Base-by-base conservation (phyloP, 2,888 invertebrate genomes). In the Achlya flavicornis region DNA sequence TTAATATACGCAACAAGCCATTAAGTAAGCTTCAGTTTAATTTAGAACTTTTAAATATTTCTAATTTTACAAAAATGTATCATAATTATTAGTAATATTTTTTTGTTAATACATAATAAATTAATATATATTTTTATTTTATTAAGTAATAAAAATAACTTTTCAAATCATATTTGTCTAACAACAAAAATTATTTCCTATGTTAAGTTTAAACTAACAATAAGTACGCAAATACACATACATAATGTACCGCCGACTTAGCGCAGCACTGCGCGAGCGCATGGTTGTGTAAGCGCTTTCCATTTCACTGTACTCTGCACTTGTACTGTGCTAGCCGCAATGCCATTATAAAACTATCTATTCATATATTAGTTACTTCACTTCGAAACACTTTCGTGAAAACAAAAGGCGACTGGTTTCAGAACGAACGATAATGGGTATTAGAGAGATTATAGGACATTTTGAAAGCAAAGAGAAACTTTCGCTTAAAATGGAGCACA, bases 251-350 rank as follows among this genome's bases (percentile, higher is more conserved):
- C 8, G 38, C 35, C 38, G 26, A 26, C 26, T 26, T 26, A 35
- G 16, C 38, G 53, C 26, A 19, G 41, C 19, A 43, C 60, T 26
- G 60, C 43, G 60, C 69, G 70, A 61, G 65, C 68, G 43, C 61
- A 48, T 58, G 19, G 84, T 93, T 92, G 91, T 90, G 91, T 89
- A 92, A 93, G 83, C 87, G 89, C 92, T 93, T 92, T 93, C 92
- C 90, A 88, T 92, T 92, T 92, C 92, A 89, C 89, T 84, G 79
- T 69, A 68, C 70, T 43, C 64, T 65, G 66, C 66, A 64, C 69
- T 68, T 65, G 68, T 66, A 68, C 69, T 46, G 41, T 41, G 41
- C 41, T 58, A 46, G 16, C n/a, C 32, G 62, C 33, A 57, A 53
- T 43, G 57, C 12, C 8, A 46, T 26, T n/a, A 46, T 46, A n/a